phyloP scores from a whole-genome alignment of 2,113 vertebrate genomes.

The Thunnus thynnus region DNA sequence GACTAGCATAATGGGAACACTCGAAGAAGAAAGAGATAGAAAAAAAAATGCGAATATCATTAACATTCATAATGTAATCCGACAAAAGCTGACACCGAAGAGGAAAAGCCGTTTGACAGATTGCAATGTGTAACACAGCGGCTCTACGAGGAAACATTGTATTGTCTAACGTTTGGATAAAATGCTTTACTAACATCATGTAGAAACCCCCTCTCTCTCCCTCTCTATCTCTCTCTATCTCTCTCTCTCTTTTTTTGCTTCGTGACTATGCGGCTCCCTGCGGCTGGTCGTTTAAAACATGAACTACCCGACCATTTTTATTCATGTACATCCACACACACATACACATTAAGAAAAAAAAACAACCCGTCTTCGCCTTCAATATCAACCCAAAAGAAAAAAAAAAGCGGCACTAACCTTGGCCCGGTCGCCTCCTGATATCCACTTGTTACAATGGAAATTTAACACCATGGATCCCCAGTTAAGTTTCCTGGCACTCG shows the following conservation, averaged over 20 bases:
- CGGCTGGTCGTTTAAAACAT: slow-evolving; percentile 15
- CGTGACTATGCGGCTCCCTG: slow-evolving; percentile 66
- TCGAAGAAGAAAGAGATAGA: neutral
- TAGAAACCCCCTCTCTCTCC: neutral
- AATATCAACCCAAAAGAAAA: neutral
- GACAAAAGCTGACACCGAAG: neutral
- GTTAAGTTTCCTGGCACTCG: slow-evolving; percentile 67
- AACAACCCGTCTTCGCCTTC: neutral
- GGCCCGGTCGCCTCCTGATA: slow-evolving; percentile 71
- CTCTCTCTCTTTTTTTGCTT: slow-evolving; percentile 21
- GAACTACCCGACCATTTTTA: neutral
- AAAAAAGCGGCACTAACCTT: slow-evolving; percentile 78
- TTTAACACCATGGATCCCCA: slow-evolving; percentile 61
- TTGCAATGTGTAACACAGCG: neutral
- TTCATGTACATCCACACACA: neutral
- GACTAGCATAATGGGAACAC: slow-evolving; percentile 29
- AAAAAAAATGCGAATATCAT: neutral
- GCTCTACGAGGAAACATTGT: neutral
- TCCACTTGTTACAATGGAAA: slow-evolving; percentile 83
- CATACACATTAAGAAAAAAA: too few species aligned
- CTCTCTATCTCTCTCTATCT: neutral
- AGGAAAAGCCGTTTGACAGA: neutral
- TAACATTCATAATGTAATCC: neutral
- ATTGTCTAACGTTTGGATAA: slow-evolving; percentile 27
- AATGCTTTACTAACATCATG: slow-evolving; percentile 35